phyloP scores from a whole-genome alignment of 2,797 vertebrate species.

The Eupleurogrammus muticus region DNA sequence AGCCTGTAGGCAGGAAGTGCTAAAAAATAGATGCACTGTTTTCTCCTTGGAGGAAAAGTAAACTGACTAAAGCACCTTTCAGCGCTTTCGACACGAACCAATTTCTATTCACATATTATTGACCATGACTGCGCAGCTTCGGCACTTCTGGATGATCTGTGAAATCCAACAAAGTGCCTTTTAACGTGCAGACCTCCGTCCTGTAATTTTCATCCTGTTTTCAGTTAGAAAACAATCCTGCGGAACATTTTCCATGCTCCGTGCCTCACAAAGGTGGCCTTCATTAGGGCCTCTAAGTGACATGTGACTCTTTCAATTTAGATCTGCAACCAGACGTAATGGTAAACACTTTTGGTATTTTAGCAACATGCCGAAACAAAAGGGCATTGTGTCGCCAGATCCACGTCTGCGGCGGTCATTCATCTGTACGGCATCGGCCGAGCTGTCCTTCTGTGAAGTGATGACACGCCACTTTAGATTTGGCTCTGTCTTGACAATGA shows the following conservation, averaged over 20 bases:
- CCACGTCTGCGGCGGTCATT: conserved; percentile 27
- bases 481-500: conserved; percentile 62
- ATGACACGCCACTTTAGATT: conserved; percentile 65
- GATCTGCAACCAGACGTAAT: conserved; percentile 28
- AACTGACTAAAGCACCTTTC: conserved; percentile 2
- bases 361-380: conserved; percentile 25
- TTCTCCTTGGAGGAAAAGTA: conserved; percentile 18
- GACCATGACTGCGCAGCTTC: conserved; percentile 41
- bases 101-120: conserved; percentile 56
- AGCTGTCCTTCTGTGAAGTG: conserved; percentile 47
- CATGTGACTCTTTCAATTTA: conserved; percentile 51
- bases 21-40: conserved; percentile 44
- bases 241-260: conserved; percentile 36
- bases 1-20: conserved; percentile 17
- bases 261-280: conserved; percentile 44
- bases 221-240: conserved; percentile 29
- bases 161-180: conserved; percentile 41
- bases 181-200: conserved; percentile 42
- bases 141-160: conserved; percentile 25
- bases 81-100: conserved; percentile 43
- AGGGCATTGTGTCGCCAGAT: conserved; percentile 26
- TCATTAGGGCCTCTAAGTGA: conserved; percentile 39
- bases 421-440: conserved; percentile 17
- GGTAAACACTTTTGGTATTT: conserved; percentile 27
- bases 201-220: conserved; percentile 55